These are phyloP conservation scores for Pantherophis alleghaniensis DNA, from an alignment of 2,797 vertebrate genomes.

Conservation along the genomic window DNA sequence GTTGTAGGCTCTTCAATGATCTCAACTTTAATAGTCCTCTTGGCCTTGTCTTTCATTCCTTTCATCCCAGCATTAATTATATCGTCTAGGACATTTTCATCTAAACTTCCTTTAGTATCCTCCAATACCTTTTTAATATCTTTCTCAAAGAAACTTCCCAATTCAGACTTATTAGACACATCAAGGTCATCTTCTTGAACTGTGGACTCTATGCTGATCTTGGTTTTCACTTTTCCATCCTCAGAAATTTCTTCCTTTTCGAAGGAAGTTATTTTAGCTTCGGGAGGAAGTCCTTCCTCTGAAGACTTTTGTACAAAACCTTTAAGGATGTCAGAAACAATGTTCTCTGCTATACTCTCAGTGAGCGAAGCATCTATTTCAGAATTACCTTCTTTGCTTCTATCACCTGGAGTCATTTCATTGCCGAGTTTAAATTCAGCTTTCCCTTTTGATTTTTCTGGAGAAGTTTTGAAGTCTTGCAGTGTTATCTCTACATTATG, in stretches of 20 bases:
- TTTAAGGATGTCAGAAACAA: slow-evolving; percentile 87
- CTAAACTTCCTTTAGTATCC: slow-evolving; percentile 74
- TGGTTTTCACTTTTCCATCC: slow-evolving; percentile 81
- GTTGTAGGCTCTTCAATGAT: slow-evolving; percentile 85
- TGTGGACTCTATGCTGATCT: slow-evolving; percentile 86
- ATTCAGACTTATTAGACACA: slow-evolving; percentile 71
- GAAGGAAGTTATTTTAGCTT: slow-evolving; percentile 81
- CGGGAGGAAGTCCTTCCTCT: slow-evolving; percentile 72
- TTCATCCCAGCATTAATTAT: slow-evolving; percentile 79
- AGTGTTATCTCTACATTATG: slow-evolving; percentile 25
- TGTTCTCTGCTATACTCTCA: slow-evolving; percentile 71
- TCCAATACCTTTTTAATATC: slow-evolving; percentile 78
- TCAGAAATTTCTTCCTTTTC: slow-evolving; percentile 79
- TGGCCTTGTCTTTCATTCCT: slow-evolving; percentile 70
- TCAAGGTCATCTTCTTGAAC: slow-evolving; percentile 80
- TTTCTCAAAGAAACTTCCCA: slow-evolving; percentile 76
- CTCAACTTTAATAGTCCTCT: slow-evolving; percentile 84
- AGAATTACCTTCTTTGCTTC: background rate
- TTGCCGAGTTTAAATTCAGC: background rate
- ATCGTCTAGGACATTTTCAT: slow-evolving; percentile 82
- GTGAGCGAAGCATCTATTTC: slow-evolving; percentile 43
- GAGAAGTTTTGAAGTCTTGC: slow-evolving; percentile 20
- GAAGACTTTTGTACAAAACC: slow-evolving; percentile 81
- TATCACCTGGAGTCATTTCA: slow-evolving; percentile 28
- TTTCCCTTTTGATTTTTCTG: slow-evolving; percentile 20